Percentiles rank a stretch among this genome's conserved stretches.
phyloP scores from a whole-genome alignment of 2,113 vertebrate genomes.

The Accipiter virgatus region DNA sequence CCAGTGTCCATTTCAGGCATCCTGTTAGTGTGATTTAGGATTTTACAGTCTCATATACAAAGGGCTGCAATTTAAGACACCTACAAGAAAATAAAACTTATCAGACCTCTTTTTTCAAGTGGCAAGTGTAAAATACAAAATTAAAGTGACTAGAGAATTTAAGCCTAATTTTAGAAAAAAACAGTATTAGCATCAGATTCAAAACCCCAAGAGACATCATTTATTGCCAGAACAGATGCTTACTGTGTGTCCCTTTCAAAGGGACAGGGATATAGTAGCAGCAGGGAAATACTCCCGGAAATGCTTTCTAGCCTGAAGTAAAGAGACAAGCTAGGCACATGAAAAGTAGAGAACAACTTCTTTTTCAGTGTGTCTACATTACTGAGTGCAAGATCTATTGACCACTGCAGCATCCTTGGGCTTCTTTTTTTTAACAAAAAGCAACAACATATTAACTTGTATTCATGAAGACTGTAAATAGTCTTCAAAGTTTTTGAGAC shows the following conservation, averaged over 20 bases:
- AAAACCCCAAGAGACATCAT: not conserved
- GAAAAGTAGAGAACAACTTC: not conserved
- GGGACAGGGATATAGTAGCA: not conserved
- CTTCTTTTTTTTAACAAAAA: not conserved
- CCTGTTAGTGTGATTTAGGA: not conserved
- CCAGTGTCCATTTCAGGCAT: not conserved
- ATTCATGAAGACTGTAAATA: not conserved
- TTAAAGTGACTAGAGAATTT: not conserved
- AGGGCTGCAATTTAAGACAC: not conserved
- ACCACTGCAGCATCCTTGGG: not conserved
- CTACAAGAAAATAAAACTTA: not conserved
- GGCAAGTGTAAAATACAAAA: not conserved
- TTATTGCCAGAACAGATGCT: not conserved
- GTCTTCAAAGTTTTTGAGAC: not conserved
- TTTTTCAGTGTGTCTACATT: fast-evolving
- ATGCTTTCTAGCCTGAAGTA: not conserved
- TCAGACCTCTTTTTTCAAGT: not conserved
- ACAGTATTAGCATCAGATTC: not conserved
- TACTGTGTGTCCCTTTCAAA: not conserved
- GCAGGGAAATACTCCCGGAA: not conserved
- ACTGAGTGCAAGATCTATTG: not conserved
- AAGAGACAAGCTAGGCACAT: not conserved
- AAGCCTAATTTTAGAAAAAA: not conserved
- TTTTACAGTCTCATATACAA: not conserved
- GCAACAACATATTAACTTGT: not conserved